phyloP scores from a whole-genome alignment of 1,140 invertebrate species.

The Stegodyphus mimosarum region DNA sequence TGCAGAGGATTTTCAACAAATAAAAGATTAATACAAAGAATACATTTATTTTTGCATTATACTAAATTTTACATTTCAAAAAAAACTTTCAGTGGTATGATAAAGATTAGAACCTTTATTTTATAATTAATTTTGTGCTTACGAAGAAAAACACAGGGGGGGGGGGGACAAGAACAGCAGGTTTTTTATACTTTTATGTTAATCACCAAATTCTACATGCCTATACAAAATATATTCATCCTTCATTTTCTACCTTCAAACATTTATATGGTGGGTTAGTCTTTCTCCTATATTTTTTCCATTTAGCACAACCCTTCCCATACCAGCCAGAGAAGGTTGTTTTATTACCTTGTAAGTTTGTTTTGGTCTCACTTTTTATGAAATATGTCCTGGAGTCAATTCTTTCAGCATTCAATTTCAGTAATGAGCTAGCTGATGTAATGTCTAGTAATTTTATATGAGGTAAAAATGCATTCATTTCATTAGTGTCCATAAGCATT shows the following conservation, averaged over 20 bases:
- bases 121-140: too few relatives aligned
- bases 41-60: too few relatives aligned
- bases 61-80: too few relatives aligned
- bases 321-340: slow-evolving; percentile 30
- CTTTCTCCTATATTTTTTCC: slow-evolving; percentile 15
- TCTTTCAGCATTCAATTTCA: slow-evolving; percentile 30
- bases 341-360: background rate
- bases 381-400: slow-evolving; percentile 38
- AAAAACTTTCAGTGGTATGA: too few relatives aligned
- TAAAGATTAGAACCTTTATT: too few relatives aligned
- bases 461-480: slow-evolving; percentile 1
- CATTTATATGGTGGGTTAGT: background rate
- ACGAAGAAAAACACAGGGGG: too few relatives aligned
- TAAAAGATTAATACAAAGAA: too few relatives aligned
- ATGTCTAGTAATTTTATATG: slow-evolving; percentile 17
- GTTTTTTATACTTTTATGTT: too few relatives aligned
- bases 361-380: slow-evolving; percentile 8
- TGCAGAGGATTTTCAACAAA: too few relatives aligned
- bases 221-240: too few relatives aligned
- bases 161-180: too few relatives aligned
- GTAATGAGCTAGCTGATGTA: background rate
- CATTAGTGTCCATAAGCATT: background rate
- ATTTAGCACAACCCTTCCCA: slow-evolving; percentile 55
- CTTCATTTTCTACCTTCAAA: background rate
- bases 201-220: too few relatives aligned